Conservation (phyloP, 2,888 invertebrate genomes). For the Ormyrus labotus region DNA sequence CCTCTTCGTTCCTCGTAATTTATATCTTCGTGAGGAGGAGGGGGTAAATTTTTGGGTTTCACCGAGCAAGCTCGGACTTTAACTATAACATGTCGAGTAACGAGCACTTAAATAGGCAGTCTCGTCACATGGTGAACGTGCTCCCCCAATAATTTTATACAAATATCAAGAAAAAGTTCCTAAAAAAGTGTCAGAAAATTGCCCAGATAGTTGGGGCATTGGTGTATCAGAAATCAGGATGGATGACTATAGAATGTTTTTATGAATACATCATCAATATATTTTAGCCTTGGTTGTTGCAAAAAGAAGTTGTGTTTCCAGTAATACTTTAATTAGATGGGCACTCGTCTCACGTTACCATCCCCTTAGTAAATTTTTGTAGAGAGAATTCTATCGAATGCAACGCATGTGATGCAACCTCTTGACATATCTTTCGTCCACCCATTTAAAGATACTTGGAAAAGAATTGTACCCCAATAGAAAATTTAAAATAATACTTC, state of each 20-base stretch:
- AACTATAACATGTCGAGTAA: too few species aligned
- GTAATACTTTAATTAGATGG: constrained; percentile 71
- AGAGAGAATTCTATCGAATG: constrained; percentile 66
- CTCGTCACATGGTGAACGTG: background rate
- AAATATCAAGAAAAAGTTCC: background rate
- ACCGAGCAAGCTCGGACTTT: too few species aligned
- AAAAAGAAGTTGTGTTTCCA: constrained; percentile 64
- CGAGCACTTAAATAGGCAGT: too few species aligned
- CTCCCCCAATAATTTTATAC: constrained; percentile 18
- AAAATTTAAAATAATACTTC: constrained; percentile 26
- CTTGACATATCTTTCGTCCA: constrained; percentile 69
- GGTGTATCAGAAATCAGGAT: constrained; percentile 70
- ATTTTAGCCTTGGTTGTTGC: constrained; percentile 68
- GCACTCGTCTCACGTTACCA: constrained; percentile 68
- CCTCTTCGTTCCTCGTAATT: too few species aligned
- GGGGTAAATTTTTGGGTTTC: too few species aligned
- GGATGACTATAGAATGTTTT: constrained; percentile 71
- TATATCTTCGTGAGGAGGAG: too few species aligned
- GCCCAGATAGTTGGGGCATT: constrained; percentile 67
- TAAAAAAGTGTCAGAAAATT: constrained; percentile 27
- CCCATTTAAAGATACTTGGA: constrained; percentile 66
- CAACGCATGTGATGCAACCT: constrained; percentile 70
- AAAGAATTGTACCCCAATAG: constrained; percentile 12
- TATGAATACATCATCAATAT: constrained; percentile 70
- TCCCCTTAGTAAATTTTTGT: constrained; percentile 57